Percentiles rank a stretch among this genome's conserved stretches.
phyloP scores from a whole-genome alignment of 2,797 vertebrate species.

The Thunnus albacares region DNA sequence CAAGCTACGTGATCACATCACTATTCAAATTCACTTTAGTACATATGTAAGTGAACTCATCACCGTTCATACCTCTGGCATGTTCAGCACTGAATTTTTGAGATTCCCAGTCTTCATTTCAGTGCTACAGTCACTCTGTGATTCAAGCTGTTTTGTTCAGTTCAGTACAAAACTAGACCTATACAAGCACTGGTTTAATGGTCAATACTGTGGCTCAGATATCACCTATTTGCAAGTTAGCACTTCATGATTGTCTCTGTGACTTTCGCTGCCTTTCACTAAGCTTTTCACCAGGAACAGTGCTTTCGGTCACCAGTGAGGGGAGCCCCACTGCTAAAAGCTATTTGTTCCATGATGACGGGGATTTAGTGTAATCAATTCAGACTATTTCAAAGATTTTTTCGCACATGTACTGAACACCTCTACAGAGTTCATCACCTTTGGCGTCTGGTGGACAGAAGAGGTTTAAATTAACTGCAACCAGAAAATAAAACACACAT shows the following conservation, averaged over 20 bases:
- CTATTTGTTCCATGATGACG: not conserved
- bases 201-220: not conserved
- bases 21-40: not conserved
- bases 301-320: not conserved
- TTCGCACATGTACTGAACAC: not conserved
- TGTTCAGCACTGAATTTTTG: no score
- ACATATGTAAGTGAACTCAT: not conserved
- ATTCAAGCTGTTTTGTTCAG: no score
- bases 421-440: not conserved
- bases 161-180: not conserved
- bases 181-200: not conserved
- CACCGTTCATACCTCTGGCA: no score
- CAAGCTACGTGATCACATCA: not conserved
- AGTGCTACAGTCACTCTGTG: no score
- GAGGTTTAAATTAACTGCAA: not conserved
- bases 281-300: not conserved
- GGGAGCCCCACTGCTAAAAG: not conserved
- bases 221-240: conserved; percentile 1
- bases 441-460: not conserved
- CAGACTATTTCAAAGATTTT: not conserved
- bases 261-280: not conserved
- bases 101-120: no score
- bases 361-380: not conserved
- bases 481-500: no score
- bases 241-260: not conserved